Evolutionary conservation across 1,140 invertebrate species (phyloP).

Genomic region (Diabrotica virgifera): DNA sequence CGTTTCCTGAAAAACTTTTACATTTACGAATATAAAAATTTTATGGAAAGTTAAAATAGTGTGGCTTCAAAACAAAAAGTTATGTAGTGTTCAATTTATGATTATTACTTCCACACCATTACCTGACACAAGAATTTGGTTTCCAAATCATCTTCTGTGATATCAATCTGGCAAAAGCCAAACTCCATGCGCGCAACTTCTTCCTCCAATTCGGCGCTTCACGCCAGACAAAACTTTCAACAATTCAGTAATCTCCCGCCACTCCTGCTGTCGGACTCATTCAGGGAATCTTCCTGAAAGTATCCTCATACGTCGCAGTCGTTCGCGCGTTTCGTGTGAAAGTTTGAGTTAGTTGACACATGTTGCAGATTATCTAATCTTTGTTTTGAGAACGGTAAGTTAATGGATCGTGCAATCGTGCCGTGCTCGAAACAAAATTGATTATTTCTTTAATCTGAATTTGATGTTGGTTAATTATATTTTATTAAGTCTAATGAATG

Average conservation of each 20-base stretch:
- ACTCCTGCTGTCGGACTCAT: neutral
- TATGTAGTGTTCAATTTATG: too few species aligned
- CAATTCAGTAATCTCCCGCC: neutral
- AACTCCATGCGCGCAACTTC: neutral
- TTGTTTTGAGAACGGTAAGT: neutral
- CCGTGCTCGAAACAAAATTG: too few species aligned
- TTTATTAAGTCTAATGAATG: too few species aligned
- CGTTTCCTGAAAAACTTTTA: too few species aligned
- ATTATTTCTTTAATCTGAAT: too few species aligned
- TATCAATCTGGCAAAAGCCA: neutral
- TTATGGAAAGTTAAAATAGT: too few species aligned
- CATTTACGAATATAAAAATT: too few species aligned
- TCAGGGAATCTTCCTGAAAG: neutral
- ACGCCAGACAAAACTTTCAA: neutral
- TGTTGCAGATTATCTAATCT: conserved; percentile 2
- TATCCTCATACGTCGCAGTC: neutral
- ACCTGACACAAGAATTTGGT: too few species aligned
- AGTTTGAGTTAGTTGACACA: neutral
- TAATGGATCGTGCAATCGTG: neutral
- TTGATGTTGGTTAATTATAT: too few species aligned
- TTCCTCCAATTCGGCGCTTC: neutral
- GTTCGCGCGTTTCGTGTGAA: neutral
- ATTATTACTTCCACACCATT: too few species aligned
- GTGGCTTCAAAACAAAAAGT: too few species aligned
- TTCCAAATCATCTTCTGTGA: too few species aligned